Evolutionary conservation across 2,888 invertebrate genomes (phyloP), one percentile per base, ranked within the genome.

Genomic region (Ochropleura leucogaster): DNA sequence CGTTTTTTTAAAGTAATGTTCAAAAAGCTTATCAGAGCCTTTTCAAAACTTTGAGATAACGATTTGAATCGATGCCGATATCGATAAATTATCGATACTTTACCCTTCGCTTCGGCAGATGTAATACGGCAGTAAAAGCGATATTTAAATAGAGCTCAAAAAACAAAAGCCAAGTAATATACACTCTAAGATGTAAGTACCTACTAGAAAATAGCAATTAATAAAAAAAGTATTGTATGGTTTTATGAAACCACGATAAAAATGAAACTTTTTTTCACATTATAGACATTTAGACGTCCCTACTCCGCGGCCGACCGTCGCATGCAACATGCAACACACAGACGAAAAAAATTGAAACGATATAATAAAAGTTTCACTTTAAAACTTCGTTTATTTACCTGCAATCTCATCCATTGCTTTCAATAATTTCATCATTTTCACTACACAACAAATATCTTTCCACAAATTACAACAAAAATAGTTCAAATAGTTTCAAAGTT

Each of bases 351-450:
- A n/a, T n/a, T n/a, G n/a, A n/a, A n/a, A n/a, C n/a, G n/a, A n/a
- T n/a, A n/a, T n/a, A n/a, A n/a, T n/a, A n/a, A n/a, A n/a, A n/a
- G n/a, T n/a, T n/a, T n/a, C n/a, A n/a, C n/a, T n/a, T n/a, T n/a
- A n/a, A 57, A 64, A 20, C 0, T 6, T 77, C 44, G 0, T 42
- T 53, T 63, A 51, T 49, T 57, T 69, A 83, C 83, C 85, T 69
- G 74, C 0, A 30, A 83, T 72, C 5, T 77, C 49, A n/a, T 81
- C 83, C 14, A 83, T 16, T 0, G 53, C 60, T 18, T 74, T 51
- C 66, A 81, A 12, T 6, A 83, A 46, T 51, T 85, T 83, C 71
- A 72, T 44, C 83, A 83, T 83, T 57, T 4, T 74, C 44, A 40
- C 65, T 66, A 9, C 42, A 46, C 16, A 10, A 16, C 49, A 30